phyloP scores from a whole-genome alignment of 2,888 invertebrate genomes.

The Trichacis sp. region DNA sequence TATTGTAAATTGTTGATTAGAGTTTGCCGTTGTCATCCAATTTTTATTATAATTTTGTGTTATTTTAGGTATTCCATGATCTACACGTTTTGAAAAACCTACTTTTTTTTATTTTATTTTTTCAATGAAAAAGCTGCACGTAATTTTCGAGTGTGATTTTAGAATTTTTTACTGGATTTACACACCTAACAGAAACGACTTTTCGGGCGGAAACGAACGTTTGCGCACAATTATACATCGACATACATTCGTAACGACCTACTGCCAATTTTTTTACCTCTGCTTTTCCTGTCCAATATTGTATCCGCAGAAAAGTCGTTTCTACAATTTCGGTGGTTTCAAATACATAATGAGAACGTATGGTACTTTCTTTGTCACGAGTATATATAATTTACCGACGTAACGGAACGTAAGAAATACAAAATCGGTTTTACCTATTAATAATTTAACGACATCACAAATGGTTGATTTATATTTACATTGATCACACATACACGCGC shows the following conservation, averaged over 20 bases:
- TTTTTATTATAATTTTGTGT: conserved; percentile 7
- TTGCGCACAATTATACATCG: conserved; percentile 3
- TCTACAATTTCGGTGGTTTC: conserved; percentile 2
- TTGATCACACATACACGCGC: no score
- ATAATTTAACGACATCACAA: conserved; percentile 36
- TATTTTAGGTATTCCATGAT: no score
- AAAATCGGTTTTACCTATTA: conserved; percentile 45
- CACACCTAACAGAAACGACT: background rate
- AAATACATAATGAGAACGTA: conserved; percentile 36
- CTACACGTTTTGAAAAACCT: no score
- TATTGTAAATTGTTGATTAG: background rate
- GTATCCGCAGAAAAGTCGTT: conserved; percentile 2
- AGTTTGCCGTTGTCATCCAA: conserved; percentile 12
- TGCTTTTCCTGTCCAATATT: conserved; percentile 4
- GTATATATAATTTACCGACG: conserved; percentile 36
- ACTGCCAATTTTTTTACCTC: conserved; percentile 9
- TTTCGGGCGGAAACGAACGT: conserved; percentile 2
- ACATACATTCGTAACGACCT: conserved; percentile 4
- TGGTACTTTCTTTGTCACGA: conserved; percentile 42
- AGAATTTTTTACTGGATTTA: conserved; percentile 8
- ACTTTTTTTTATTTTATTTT: no score
- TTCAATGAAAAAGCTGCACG: conserved; percentile 17
- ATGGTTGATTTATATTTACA: conserved; percentile 14
- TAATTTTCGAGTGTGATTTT: conserved; percentile 7
- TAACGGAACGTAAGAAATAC: conserved; percentile 43